These are phyloP conservation scores for Tragelaphus eurycerus DNA, from an alignment of 2,797 vertebrate genomes.

Conservation along the genomic window DNA sequence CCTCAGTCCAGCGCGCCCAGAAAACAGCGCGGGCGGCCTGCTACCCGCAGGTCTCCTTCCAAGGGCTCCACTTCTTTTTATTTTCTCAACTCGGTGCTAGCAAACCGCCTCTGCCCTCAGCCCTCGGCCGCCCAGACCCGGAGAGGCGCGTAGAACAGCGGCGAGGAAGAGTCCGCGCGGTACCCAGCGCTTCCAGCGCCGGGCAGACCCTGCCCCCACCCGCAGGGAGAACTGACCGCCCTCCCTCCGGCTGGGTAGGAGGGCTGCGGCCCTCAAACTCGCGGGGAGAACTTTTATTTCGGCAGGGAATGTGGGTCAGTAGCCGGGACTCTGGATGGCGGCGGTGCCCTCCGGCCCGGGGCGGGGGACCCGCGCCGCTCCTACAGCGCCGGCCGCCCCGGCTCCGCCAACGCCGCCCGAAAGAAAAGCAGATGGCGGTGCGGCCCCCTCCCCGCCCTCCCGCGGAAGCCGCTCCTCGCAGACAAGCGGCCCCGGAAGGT, in stretches of 20 bases:
- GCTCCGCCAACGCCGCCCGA: not conserved
- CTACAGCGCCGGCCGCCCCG: not conserved
- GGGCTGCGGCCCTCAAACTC: constrained; percentile 29
- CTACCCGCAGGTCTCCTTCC: not conserved
- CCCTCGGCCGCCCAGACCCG: not conserved
- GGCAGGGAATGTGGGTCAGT: not conserved
- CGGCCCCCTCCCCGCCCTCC: constrained; percentile 5
- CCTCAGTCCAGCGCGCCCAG: not conserved
- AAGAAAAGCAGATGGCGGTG: constrained; percentile 40
- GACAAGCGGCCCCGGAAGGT: constrained; percentile 63
- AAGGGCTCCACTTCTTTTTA: not conserved
- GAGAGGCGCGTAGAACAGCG: not conserved
- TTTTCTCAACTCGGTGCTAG: not conserved
- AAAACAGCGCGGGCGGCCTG: not conserved
- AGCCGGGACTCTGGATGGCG: not conserved
- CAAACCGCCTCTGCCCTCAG: not conserved
- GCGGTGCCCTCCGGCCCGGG: not conserved
- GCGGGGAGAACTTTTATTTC: constrained; percentile 52
- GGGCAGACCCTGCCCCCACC: not conserved
- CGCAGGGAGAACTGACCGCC: not conserved
- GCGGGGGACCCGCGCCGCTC: not conserved
- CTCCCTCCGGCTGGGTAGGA: not conserved
- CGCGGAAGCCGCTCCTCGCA: constrained; percentile 40
- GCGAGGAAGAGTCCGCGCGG: not conserved
- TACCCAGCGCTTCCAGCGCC: not conserved